Percentiles rank a stretch among this genome's conserved stretches.
phyloP scores from a whole-genome alignment of 2,797 vertebrate genomes.

The Etheostoma perlongum region DNA sequence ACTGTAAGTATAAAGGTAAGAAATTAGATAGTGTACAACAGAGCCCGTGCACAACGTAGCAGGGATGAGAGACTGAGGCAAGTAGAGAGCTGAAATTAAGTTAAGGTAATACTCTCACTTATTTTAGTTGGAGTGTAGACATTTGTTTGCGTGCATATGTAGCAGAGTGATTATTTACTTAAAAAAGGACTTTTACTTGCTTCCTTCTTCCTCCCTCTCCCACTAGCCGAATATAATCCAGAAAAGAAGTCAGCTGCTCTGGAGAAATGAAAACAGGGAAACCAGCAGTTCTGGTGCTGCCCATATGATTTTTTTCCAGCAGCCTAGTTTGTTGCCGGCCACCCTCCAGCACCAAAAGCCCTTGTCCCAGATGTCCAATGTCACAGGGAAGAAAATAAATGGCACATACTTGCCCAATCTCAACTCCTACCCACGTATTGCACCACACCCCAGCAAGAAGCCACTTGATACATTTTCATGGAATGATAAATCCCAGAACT shows the following conservation, averaged over 20 bases:
- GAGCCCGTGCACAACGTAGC: too few relatives aligned
- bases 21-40: too few relatives aligned
- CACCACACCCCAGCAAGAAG: constrained; percentile 82
- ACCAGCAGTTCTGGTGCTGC: constrained; percentile 27
- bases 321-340: constrained; percentile 54
- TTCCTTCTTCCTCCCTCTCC: constrained; percentile 21
- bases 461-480: constrained; percentile 57
- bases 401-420: constrained; percentile 76
- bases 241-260: constrained; percentile 58
- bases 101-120: neutral
- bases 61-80: neutral
- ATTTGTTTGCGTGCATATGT: neutral
- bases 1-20: too few relatives aligned
- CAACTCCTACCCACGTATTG: constrained; percentile 82
- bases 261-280: constrained; percentile 39
- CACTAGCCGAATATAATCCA: constrained; percentile 61
- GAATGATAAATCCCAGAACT: constrained; percentile 61
- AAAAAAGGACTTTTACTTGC: neutral
- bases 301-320: constrained; percentile 73
- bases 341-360: constrained; percentile 54
- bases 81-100: neutral
- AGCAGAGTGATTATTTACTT: neutral
- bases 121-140: neutral
- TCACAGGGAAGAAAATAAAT: constrained; percentile 58
- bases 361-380: constrained; percentile 30